These are phyloP conservation scores for Musca vetustissima DNA, from an alignment of 1,140 invertebrate genomes.

Conservation along the genomic window DNA sequence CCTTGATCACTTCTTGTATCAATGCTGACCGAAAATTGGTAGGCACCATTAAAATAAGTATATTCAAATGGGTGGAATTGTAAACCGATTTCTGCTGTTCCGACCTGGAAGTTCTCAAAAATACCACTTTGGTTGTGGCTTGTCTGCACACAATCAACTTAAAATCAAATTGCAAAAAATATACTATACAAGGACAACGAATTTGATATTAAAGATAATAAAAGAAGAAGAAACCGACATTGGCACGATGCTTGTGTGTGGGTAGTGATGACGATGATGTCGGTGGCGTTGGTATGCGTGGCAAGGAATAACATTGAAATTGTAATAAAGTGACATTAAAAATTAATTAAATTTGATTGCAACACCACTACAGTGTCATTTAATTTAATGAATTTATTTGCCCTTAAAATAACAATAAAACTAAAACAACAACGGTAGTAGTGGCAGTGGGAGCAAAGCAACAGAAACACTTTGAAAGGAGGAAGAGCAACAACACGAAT, in stretches of 20 bases:
- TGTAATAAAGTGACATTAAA: constrained; percentile 28
- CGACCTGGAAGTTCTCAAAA: no score
- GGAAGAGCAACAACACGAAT: no score
- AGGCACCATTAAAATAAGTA: no score
- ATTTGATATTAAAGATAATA: neutral
- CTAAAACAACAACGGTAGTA: no score
- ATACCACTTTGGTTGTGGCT: no score
- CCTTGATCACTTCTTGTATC: no score
- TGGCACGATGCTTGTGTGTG: neutral
- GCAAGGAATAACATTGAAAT: constrained; percentile 19
- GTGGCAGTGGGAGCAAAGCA: no score
- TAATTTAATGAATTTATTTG: constrained; percentile 23
- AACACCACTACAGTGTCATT: constrained; percentile 12
- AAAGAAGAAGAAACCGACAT: neutral
- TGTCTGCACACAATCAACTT: no score
- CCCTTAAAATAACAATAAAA: constrained; percentile 11
- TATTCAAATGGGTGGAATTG: no score
- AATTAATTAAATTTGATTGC: constrained; percentile 29
- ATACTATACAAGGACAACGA: neutral
- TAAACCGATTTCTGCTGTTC: no score
- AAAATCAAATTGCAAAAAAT: neutral
- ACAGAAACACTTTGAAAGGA: no score
- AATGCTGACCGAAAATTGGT: no score
- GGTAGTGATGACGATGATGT: neutral
- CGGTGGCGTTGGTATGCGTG: neutral